A percentile compares a stretch with the other conserved stretches of the same genome.
These are phyloP conservation scores for Leptinotarsa juncta DNA, from an alignment of 2,888 invertebrate genomes.

Conservation along the genomic window DNA sequence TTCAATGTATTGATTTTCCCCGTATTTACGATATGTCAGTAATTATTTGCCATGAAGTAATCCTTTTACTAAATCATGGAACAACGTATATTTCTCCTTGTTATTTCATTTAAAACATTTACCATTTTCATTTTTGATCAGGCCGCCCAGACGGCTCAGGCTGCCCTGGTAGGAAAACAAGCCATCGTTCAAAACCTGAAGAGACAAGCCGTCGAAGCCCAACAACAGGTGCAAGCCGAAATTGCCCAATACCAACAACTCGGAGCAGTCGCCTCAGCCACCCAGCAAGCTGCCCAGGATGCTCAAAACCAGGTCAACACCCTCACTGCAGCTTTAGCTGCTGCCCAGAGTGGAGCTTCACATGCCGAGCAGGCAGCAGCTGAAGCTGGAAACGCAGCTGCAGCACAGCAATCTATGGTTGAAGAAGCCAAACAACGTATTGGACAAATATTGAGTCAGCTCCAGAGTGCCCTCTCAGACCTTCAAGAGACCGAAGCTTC, in stretches of 20 bases:
- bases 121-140: slow-evolving; percentile 52
- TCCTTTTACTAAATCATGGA: background rate
- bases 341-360: slow-evolving; percentile 50
- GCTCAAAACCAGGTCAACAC: slow-evolving; percentile 75
- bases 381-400: slow-evolving; percentile 47
- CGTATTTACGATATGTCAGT: too few species aligned
- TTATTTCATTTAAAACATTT: too few species aligned
- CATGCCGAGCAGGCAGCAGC: slow-evolving; percentile 45
- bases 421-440: slow-evolving; percentile 73
- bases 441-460: slow-evolving; percentile 75
- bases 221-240: slow-evolving; percentile 74
- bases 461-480: slow-evolving; percentile 75
- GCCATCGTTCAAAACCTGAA: slow-evolving; percentile 68
- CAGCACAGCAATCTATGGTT: slow-evolving; percentile 49
- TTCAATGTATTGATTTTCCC: too few species aligned
- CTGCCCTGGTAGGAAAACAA: slow-evolving; percentile 74
- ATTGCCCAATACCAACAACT: slow-evolving; percentile 77
- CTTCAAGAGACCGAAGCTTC: slow-evolving; percentile 78
- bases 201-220: slow-evolving; percentile 76
- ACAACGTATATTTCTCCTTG: too few species aligned
- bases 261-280: slow-evolving; percentile 74
- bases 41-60: background rate
- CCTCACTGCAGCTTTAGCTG: slow-evolving; percentile 74
- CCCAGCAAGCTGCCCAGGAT: slow-evolving; percentile 77
- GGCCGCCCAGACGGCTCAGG: slow-evolving; percentile 72